Evolutionary conservation across 2,888 invertebrate species (phyloP).

Genomic region (Timema cristinae): DNA sequence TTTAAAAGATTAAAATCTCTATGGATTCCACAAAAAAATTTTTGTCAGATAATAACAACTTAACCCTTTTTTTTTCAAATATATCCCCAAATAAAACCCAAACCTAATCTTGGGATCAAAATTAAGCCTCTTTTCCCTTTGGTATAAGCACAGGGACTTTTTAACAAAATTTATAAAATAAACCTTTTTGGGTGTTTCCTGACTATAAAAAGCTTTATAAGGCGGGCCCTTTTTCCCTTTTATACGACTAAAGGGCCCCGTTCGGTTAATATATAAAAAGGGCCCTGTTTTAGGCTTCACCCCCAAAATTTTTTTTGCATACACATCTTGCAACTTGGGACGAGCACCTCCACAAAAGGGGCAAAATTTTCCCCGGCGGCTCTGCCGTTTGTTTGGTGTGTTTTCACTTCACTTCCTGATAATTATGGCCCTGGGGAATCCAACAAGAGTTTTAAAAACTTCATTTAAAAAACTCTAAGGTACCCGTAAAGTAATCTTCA

Average conservation of each 20-base stretch:
- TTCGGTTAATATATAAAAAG: too few species aligned
- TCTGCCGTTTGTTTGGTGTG: neutral
- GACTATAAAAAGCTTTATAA: too few species aligned
- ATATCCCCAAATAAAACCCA: neutral
- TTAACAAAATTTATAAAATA: too few species aligned
- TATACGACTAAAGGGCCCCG: too few species aligned
- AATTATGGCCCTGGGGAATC: neutral
- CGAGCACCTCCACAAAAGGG: neutral
- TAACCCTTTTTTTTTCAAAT: too few species aligned
- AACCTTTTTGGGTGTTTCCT: too few species aligned
- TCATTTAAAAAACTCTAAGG: neutral
- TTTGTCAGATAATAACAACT: too few species aligned
- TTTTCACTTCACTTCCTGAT: neutral
- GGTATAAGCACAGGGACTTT: neutral
- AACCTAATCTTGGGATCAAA: neutral
- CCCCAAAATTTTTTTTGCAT: neutral
- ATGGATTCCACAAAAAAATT: too few species aligned
- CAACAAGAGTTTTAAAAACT: neutral
- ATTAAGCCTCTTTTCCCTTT: neutral
- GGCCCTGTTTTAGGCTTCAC: neutral
- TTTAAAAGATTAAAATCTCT: too few species aligned
- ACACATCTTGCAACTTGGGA: neutral
- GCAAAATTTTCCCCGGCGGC: neutral
- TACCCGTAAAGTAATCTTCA: neutral
- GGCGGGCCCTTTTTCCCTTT: too few species aligned